Conservation (phyloP, 2,113 vertebrate genomes). For the Malurus alboscapulatus region DNA sequence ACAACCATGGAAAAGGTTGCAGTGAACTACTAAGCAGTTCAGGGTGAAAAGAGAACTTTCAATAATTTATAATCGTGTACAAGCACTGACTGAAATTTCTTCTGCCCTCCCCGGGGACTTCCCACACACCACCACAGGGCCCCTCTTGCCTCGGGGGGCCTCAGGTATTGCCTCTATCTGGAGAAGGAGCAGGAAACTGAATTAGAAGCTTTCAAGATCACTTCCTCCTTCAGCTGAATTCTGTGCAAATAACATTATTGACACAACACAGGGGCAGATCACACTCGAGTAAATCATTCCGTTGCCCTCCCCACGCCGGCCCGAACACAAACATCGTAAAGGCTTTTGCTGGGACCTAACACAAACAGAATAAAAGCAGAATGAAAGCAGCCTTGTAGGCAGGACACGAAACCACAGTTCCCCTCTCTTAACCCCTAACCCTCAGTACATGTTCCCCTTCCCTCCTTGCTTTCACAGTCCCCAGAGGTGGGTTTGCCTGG, state of each 20-base stretch:
- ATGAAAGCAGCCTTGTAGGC: background rate
- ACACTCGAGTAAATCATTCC: background rate
- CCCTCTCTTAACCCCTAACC: background rate
- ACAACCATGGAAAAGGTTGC: background rate
- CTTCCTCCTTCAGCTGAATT: background rate
- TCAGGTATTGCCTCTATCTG: background rate
- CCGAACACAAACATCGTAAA: constrained; percentile 21
- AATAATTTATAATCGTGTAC: background rate
- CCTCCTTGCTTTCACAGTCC: background rate
- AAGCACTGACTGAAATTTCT: rapidly evolving
- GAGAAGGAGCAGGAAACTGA: background rate
- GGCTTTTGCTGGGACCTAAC: background rate
- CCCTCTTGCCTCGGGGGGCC: background rate
- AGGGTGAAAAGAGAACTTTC: background rate
- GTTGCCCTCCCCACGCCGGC: rapidly evolving
- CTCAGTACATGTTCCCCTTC: background rate
- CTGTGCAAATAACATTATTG: constrained; percentile 5
- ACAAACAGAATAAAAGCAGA: background rate
- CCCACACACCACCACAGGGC: background rate
- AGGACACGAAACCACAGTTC: background rate
- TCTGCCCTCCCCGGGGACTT: background rate
- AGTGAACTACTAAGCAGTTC: background rate
- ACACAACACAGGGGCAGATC: background rate
- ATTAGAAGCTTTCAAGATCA: background rate
- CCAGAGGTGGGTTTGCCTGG: background rate